These are phyloP conservation scores for Nebria ingens DNA, from an alignment of 1,140 invertebrate species.

Conservation along the genomic window DNA sequence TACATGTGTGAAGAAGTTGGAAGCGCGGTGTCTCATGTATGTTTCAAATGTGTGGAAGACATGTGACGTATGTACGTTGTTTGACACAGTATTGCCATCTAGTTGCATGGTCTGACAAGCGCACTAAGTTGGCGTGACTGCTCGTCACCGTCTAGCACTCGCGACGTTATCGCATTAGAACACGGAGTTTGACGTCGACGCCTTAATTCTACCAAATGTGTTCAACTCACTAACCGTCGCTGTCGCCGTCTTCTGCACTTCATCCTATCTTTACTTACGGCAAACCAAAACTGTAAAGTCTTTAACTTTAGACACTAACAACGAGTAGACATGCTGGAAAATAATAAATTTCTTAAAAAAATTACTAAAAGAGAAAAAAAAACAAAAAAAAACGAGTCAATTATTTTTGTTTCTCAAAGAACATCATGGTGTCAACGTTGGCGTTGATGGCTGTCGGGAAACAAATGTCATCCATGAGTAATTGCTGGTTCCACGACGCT, in stretches of 20 bases:
- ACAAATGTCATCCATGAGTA: not conserved
- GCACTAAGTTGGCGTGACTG: slow-evolving; percentile 8
- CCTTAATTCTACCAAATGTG: slow-evolving; percentile 6
- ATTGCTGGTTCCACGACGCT: not conserved
- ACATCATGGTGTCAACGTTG: slow-evolving; percentile 7
- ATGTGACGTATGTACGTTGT: not conserved
- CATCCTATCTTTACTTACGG: too few species aligned
- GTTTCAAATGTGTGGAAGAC: too few species aligned
- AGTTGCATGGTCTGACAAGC: not conserved
- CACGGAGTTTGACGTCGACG: slow-evolving; percentile 9
- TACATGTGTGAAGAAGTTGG: too few species aligned
- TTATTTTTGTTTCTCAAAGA: slow-evolving; percentile 11
- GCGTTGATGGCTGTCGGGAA: not conserved
- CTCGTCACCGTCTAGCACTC: not conserved
- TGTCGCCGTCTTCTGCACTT: not conserved
- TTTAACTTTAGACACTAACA: too few species aligned
- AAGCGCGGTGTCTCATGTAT: too few species aligned
- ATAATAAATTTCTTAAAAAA: too few species aligned
- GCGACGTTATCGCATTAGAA: slow-evolving; percentile 9
- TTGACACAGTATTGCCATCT: not conserved
- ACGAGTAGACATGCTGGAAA: too few species aligned
- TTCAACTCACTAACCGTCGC: not conserved
- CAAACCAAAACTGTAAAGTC: too few species aligned
- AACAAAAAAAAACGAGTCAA: slow-evolving; percentile 6
- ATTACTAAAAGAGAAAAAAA: not conserved